phyloP scores from a whole-genome alignment of 2,113 vertebrate species.

The Plecotus auritus region DNA sequence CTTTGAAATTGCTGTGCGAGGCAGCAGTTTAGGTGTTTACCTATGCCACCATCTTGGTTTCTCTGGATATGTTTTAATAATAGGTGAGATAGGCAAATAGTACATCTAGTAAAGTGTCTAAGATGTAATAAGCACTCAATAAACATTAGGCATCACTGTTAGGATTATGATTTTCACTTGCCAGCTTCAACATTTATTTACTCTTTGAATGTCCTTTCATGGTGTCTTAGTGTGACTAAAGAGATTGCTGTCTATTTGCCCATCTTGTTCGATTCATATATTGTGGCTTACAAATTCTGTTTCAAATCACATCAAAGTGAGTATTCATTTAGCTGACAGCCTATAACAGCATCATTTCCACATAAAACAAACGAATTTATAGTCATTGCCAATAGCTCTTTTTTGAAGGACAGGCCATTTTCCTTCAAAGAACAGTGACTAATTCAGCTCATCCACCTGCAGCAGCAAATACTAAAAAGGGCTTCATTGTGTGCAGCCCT shows the following conservation, averaged over 20 bases:
- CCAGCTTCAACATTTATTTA: neutral
- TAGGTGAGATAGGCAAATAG: neutral
- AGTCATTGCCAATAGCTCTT: constrained; percentile 69
- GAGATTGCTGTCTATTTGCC: constrained; percentile 20
- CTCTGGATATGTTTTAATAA: neutral
- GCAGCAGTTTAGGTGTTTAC: too few relatives aligned
- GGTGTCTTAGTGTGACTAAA: neutral
- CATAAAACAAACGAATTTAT: constrained; percentile 61
- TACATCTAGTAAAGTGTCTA: neutral
- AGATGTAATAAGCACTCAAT: neutral
- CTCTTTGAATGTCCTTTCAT: too few relatives aligned
- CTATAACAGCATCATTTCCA: constrained; percentile 51
- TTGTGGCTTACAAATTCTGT: constrained; percentile 42
- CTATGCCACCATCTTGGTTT: too few relatives aligned
- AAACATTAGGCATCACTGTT: neutral
- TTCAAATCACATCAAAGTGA: constrained; percentile 58
- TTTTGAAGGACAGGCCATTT: constrained; percentile 48
- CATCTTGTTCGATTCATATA: neutral
- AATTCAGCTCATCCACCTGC: constrained; percentile 62
- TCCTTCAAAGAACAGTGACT: constrained; percentile 46
- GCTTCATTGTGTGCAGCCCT: neutral
- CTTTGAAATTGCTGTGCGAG: too few relatives aligned
- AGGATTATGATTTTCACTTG: neutral
- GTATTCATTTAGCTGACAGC: constrained; percentile 52
- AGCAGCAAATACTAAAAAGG: constrained; percentile 24